Evolutionary conservation across 2,113 vertebrate genomes (phyloP), one percentile per base, ranked within the genome.

Genomic region (Saccopteryx leptura): DNA sequence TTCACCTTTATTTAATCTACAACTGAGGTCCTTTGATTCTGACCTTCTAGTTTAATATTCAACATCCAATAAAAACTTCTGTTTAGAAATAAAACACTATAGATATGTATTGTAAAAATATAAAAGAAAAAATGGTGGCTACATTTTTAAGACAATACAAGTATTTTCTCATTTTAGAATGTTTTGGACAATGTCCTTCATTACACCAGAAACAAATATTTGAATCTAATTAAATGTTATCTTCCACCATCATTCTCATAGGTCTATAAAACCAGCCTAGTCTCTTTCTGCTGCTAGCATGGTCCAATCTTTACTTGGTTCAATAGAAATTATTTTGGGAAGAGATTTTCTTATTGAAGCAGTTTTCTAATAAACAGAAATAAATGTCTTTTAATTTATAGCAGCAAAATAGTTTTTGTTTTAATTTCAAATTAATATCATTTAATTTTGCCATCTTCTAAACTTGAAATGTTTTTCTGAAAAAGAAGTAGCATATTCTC

Each of bases 271-370:
- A 56, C 19, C 28, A 92, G 14, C 11, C 4, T 46, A 28, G 0
- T 68, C 26, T 81, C 12, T 81, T 72, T 75, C 46, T 83, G 21
- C 15, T 90, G 8, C 23, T 54, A 74, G 72, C 3, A 28, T 46
- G 31, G 9, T 13, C 7, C 18, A 76, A 2, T 31, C 10, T 92
- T 82, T 66, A 60, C 11, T 72, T 79, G 63, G 2, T 87, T 66
- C n/a, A 94, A 1, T 18, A 89, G 61, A 75, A 54, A 78, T 85
- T 63, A 56, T 95, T 96, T 69, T 39, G 33, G 52, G 9, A 75
- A 60, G 4, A 15, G 0, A 0, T 4, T 61, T 7, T 82, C 68
- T 61, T 68, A 74, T 13, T 65, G 31, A 89, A 79, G 7, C 3
- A 68, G 10, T 78, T 82, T 81, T 68, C n/a, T 23, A 69, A 46